phyloP scores from a whole-genome alignment of 2,113 vertebrate genomes.

The Polypterus senegalus region DNA sequence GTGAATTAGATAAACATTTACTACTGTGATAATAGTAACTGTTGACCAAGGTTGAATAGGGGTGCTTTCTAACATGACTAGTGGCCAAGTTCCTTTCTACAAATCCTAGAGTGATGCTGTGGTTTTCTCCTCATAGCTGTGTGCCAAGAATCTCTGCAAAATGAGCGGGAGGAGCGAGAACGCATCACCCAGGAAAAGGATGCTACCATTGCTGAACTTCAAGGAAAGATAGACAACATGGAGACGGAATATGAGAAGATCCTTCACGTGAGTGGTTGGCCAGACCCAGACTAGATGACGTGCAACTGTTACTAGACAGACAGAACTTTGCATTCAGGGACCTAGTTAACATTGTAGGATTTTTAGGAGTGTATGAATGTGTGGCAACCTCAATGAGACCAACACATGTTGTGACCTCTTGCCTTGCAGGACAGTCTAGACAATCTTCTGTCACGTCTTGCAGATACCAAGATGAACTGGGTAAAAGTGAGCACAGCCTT shows the following conservation, averaged over 20 bases:
- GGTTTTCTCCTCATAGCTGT: conserved; percentile 21
- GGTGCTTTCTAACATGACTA: no score
- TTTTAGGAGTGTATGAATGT: no score
- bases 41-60: no score
- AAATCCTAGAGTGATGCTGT: not conserved
- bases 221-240: conserved; percentile 37
- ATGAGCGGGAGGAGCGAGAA: conserved; percentile 21
- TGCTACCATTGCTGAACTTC: conserved; percentile 36
- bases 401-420: not conserved
- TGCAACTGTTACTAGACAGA: not conserved
- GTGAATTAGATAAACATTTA: no score
- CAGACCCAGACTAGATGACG: fast-evolving
- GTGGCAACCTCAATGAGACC: no score
- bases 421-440: conserved; percentile 43
- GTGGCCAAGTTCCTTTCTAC: not conserved
- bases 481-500: conserved; percentile 21
- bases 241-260: conserved; percentile 51
- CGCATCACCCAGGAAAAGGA: conserved; percentile 37
- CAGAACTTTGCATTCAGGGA: not conserved
- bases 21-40: no score
- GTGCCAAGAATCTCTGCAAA: conserved; percentile 32
- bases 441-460: conserved; percentile 38
- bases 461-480: conserved; percentile 30
- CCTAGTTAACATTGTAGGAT: no score
- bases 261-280: conserved; percentile 38